Evolutionary conservation across 1,140 invertebrate genomes (phyloP).

Genomic region (Zaprionus africanus): DNA sequence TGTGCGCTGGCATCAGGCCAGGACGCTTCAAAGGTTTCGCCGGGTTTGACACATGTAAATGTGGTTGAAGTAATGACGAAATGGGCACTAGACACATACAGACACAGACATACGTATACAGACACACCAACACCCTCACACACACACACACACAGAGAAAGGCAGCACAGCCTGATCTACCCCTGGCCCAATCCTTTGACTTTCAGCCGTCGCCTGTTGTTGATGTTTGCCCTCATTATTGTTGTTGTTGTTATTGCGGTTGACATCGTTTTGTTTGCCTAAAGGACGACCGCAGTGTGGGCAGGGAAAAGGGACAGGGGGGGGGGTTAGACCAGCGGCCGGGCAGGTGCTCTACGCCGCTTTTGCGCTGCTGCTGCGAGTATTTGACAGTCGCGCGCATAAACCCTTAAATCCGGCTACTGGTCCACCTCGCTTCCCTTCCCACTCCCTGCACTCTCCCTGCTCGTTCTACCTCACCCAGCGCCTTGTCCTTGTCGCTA

Average conservation of each 20-base stretch:
- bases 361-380: slow-evolving; percentile 21
- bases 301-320: too few relatives aligned
- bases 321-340: not conserved
- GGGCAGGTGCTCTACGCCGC: slow-evolving; percentile 58
- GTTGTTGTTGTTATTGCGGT: slow-evolving; percentile 77
- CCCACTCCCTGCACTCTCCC: not conserved
- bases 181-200: slow-evolving; percentile 72
- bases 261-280: slow-evolving; percentile 80
- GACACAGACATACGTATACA: slow-evolving; percentile 14
- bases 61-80: slow-evolving; percentile 84
- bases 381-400: slow-evolving; percentile 68
- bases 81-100: slow-evolving; percentile 73
- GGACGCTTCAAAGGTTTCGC: slow-evolving; percentile 71
- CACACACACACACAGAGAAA: slow-evolving; percentile 10
- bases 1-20: slow-evolving; percentile 40
- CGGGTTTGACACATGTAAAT: slow-evolving; percentile 80
- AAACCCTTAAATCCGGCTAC: slow-evolving; percentile 76
- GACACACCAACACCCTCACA: slow-evolving; percentile 6
- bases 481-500: slow-evolving; percentile 60
- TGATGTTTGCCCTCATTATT: slow-evolving; percentile 83
- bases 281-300: slow-evolving; percentile 57
- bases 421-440: slow-evolving; percentile 11
- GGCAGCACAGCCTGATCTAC: slow-evolving; percentile 9
- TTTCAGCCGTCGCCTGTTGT: slow-evolving; percentile 69
- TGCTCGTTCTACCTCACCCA: not conserved